Conservation (phyloP, 2,113 vertebrate genomes). For the Aspidoscelis tigris region DNA sequence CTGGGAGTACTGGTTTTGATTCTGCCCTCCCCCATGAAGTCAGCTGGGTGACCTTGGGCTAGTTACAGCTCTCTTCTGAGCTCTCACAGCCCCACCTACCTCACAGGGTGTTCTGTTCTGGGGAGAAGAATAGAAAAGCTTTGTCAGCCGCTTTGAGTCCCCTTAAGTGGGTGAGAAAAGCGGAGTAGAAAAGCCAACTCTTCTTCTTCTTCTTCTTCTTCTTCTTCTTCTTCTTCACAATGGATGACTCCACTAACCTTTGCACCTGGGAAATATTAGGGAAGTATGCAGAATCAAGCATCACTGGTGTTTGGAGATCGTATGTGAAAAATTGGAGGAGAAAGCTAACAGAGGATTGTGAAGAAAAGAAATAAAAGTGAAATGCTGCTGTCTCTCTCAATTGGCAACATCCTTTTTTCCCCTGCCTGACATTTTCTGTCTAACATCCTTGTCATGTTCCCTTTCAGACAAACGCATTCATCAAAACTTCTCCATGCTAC, state of each 20-base stretch:
- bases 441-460: constrained; percentile 22
- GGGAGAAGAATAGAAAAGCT: too few species aligned
- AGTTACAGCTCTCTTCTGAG: too few species aligned
- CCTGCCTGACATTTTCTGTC: not conserved
- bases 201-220: too few species aligned
- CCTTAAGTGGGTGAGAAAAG: too few species aligned
- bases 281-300: not conserved
- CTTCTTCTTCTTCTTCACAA: not conserved
- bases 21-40: too few species aligned
- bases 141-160: too few species aligned
- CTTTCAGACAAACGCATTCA: constrained; percentile 9
- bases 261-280: not conserved
- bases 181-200: too few species aligned
- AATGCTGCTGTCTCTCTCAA: not conserved
- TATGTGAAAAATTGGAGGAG: constrained; percentile 14
- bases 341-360: not conserved
- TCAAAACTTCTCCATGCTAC: constrained; percentile 13
- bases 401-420: constrained; percentile 36
- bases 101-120: too few species aligned
- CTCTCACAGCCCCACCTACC: too few species aligned
- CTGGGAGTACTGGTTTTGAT: too few species aligned
- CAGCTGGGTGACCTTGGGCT: too few species aligned
- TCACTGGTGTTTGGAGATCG: not conserved
- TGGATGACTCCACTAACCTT: not conserved
- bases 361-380: not conserved